A percentile compares a stretch with the other conserved stretches of the same genome.
Conservation (phyloP, 2,888 invertebrate genomes). For the Baccha elongata region DNA sequence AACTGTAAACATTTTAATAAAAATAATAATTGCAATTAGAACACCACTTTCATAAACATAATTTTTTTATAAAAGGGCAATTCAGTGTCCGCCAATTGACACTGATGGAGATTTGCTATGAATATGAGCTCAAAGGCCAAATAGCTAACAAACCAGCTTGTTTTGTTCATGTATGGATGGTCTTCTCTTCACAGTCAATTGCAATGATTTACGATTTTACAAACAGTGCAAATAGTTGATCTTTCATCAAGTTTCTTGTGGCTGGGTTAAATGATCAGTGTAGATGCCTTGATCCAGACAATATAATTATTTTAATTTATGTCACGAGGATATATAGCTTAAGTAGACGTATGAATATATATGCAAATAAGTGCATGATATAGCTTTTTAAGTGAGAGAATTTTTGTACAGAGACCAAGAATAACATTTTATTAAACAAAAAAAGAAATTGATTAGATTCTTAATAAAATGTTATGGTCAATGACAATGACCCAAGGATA, state of each 20-base stretch:
- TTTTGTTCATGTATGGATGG: neutral
- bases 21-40: conserved; percentile 11
- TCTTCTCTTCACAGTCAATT: conserved; percentile 19
- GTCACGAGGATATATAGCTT: too few relatives aligned
- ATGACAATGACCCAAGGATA: too few relatives aligned
- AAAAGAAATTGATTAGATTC: too few relatives aligned
- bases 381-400: too few relatives aligned
- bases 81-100: conserved; percentile 4
- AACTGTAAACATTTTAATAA: neutral
- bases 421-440: too few relatives aligned
- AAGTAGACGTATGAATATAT: neutral
- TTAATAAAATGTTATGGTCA: too few relatives aligned
- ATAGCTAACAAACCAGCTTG: conserved; percentile 4
- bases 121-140: conserved; percentile 17
- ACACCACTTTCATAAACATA: neutral
- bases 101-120: neutral
- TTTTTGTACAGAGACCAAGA: too few relatives aligned
- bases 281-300: neutral
- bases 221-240: neutral
- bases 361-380: neutral
- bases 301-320: neutral
- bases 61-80: neutral
- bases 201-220: conserved; percentile 3
- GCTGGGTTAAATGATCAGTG: neutral
- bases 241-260: neutral